Percentiles rank a stretch among this genome's conserved stretches.
Evolutionary conservation across 2,113 vertebrate genomes (phyloP).

Genomic region (Chauna torquata): DNA sequence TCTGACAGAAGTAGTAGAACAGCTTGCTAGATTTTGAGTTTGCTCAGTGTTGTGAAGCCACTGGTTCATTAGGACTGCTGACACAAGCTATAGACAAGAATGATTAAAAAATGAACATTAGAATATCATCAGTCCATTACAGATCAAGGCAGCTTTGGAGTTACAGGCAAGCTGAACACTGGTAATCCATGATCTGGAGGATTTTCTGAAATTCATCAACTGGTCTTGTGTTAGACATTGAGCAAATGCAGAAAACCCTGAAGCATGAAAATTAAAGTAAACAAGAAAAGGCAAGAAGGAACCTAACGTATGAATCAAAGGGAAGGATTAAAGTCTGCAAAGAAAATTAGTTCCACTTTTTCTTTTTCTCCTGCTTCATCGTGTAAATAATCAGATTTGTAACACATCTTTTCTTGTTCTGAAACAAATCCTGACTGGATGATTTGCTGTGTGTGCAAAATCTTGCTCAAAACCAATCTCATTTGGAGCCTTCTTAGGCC

Average conservation of each 20-base stretch:
- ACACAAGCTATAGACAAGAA: neutral
- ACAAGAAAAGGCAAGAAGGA: neutral
- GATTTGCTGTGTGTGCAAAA: neutral
- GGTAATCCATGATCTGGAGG: neutral
- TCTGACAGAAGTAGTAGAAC: neutral
- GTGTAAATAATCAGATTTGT: neutral
- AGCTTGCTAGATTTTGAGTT: neutral
- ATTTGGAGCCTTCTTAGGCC: neutral
- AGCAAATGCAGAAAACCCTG: neutral
- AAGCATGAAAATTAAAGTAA: neutral
- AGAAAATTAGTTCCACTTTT: neutral
- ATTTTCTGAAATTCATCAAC: neutral
- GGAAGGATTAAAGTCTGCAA: neutral
- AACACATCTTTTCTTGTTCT: neutral
- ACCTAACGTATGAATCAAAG: neutral
- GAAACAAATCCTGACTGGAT: neutral
- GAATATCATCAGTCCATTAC: neutral
- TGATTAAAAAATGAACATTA: neutral
- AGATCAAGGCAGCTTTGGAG: neutral
- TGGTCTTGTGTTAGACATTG: neutral
- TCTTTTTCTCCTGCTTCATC: neutral
- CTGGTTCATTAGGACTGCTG: neutral
- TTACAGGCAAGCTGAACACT: neutral
- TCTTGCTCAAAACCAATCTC: neutral
- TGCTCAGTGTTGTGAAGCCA: neutral